Percentiles rank a stretch among this genome's conserved stretches.
phyloP scores from a whole-genome alignment of 2,888 invertebrate species.

The Agrochola lota region DNA sequence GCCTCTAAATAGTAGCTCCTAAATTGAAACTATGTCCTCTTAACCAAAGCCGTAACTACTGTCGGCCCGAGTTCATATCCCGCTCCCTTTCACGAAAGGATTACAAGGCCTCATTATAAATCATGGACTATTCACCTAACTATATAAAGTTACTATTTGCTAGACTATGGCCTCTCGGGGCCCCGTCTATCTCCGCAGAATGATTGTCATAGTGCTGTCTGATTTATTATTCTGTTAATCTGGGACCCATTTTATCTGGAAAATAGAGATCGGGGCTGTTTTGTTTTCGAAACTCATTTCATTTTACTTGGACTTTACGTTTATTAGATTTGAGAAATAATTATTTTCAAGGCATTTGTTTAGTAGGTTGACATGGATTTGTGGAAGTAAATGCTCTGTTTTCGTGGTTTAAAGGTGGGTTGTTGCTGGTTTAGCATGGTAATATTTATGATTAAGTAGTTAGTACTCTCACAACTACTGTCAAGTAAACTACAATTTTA shows the following conservation, averaged over 20 bases:
- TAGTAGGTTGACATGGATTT: constrained; percentile 1
- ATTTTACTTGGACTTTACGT: constrained; percentile 26
- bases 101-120: constrained; percentile 69
- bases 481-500: not conserved
- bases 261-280: constrained; percentile 34
- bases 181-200: constrained; percentile 53
- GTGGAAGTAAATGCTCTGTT: constrained; percentile 3
- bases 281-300: constrained; percentile 39
- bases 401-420: not conserved
- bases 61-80: constrained; percentile 58
- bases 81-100: constrained; percentile 65
- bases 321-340: constrained; percentile 41
- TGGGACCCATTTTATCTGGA: constrained; percentile 51
- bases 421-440: not conserved
- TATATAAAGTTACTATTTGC: constrained; percentile 64
- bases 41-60: constrained; percentile 45
- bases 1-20: constrained; percentile 36
- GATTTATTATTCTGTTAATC: constrained; percentile 65
- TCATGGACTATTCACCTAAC: constrained; percentile 65
- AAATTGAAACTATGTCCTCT: constrained; percentile 62
- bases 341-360: constrained; percentile 34
- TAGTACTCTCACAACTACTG: not conserved
- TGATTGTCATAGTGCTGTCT: constrained; percentile 61
- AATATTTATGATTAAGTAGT: not conserved
- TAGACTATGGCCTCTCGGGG: constrained; percentile 56